phyloP scores from a whole-genome alignment of 2,888 invertebrate species.

The Aleiodes testaceus region DNA sequence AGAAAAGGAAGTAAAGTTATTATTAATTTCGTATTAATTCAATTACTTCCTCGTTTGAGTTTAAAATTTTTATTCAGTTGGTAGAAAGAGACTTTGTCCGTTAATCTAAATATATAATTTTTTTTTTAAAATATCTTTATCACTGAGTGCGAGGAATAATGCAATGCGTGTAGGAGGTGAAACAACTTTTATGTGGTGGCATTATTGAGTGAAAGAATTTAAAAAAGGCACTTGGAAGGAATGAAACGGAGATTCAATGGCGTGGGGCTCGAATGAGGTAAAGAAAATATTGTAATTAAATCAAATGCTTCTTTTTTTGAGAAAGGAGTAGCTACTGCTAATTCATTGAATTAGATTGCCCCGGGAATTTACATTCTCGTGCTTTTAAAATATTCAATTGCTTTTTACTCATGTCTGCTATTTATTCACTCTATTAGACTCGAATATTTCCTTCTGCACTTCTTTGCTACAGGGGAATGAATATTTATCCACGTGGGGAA shows the following conservation, averaged over 20 bases:
- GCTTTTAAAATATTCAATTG: too few relatives aligned
- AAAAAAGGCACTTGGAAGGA: neutral
- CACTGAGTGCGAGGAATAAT: neutral
- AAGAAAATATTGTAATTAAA: too few relatives aligned
- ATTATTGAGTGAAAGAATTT: neutral
- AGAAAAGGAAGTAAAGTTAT: too few relatives aligned
- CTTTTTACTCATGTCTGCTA: neutral
- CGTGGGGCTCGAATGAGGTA: constrained; percentile 16
- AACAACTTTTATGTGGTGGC: constrained; percentile 12
- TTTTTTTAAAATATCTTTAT: neutral
- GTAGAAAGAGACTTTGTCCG: too few relatives aligned
- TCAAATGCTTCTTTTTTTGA: neutral
- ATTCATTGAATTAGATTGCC: too few relatives aligned
- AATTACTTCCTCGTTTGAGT: too few relatives aligned
- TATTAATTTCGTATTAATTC: neutral
- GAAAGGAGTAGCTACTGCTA: neutral
- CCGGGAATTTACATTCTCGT: too few relatives aligned
- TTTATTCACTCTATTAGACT: neutral
- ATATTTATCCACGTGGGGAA: constrained; percentile 39
- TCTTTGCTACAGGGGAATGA: neutral
- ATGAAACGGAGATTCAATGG: constrained; percentile 18
- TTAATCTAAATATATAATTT: too few relatives aligned
- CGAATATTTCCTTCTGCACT: too few relatives aligned
- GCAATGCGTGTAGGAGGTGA: neutral
- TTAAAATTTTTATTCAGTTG: too few relatives aligned